Base-by-base conservation (phyloP, 1,140 invertebrate genomes). In the Pseudomyrmex dendroicus region DNA sequence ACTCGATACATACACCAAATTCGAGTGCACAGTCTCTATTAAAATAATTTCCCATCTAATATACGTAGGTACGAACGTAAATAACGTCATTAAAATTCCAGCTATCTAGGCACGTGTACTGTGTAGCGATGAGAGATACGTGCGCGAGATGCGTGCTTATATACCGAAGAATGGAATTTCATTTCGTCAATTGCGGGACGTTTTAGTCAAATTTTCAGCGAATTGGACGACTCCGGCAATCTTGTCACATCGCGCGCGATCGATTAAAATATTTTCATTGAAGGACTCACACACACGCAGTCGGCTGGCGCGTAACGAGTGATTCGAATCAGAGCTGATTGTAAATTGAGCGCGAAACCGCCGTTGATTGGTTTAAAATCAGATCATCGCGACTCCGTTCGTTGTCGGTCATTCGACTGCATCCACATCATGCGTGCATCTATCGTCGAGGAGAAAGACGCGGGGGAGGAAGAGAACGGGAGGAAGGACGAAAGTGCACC, bases 321-420 rank as follows among this genome's bases (percentile, higher is more conserved):
- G 85, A 88, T 73, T 85, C 86, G 91, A 91, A 91, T 92, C 86
- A 86, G 90, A 86, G 67, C 91, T 91, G 92, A 92, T 92, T 93
- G 93, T 93, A 94, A 94, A 94, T 94, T 94, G 92, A 94, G 93
- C 90, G 90, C 92, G 89, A 93, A 93, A 92, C 93, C 92, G 85
- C 89, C 89, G 90, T 91, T 93, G 93, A 94, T 94, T 94, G 93
- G 91, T 94, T 94, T 93, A 91, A 93, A 94, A 93, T 94, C 91
- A 90, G 92, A 94, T 94, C 92, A 93, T 91, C 83, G 89, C 83
- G 86, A 87, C 66, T 86, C 80, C 77, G 83, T 88, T 84, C 86
- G 90, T 90, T 85, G 90, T 89, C 89, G 89, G 88, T 86, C 82
- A 84, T 82, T 90, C 87, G 85, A 80, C 15, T 89, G 88, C 88